Conservation (phyloP, 2,797 vertebrate genomes). For the Pristis pectinata region DNA sequence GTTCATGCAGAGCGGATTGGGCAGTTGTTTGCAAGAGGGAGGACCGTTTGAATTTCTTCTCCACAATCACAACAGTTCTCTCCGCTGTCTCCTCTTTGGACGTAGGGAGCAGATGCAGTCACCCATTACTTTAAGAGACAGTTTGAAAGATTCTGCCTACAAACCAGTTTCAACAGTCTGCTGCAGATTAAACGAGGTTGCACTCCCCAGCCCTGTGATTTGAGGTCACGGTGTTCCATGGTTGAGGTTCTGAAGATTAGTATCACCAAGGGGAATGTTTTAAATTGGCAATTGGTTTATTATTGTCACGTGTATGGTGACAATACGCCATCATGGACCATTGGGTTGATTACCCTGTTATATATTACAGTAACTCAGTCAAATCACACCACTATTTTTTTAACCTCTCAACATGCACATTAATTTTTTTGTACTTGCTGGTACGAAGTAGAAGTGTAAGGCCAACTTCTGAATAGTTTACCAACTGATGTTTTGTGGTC, state of each 20-base stretch:
- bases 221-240: not conserved
- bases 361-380: not conserved
- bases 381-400: not conserved
- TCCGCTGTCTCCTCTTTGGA: too few species aligned
- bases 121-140: not conserved
- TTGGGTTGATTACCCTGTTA: not conserved
- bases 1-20: too few species aligned
- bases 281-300: too few species aligned
- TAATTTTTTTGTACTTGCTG: not conserved
- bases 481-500: not conserved
- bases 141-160: not conserved
- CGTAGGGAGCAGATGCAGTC: not conserved
- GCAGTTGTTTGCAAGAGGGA: too few species aligned
- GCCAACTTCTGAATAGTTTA: not conserved
- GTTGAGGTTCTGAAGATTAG: not conserved
- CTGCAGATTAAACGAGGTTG: not conserved
- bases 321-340: not conserved
- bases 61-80: too few species aligned
- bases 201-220: not conserved
- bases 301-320: too few species aligned
- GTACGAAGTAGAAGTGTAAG: not conserved
- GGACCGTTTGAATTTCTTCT: too few species aligned
- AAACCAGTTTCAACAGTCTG: not conserved
- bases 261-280: not conserved
- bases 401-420: not conserved